Percentiles rank a stretch among this genome's conserved stretches.
phyloP scores from a whole-genome alignment of 2,888 invertebrate genomes.

The Xanthia togata region DNA sequence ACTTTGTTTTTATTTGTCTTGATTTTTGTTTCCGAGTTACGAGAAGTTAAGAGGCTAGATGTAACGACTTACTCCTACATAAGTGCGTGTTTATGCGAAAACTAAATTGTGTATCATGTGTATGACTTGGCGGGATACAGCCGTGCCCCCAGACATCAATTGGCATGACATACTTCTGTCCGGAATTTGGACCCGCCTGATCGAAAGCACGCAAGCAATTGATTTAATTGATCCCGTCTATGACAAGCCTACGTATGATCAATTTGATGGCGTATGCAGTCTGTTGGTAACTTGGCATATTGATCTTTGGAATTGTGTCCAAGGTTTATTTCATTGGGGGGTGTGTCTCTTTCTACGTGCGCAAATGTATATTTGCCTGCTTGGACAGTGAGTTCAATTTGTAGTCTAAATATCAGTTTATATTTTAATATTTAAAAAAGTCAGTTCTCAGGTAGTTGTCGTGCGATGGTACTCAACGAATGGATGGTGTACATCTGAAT shows the following conservation, averaged over 20 bases:
- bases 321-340: conserved; percentile 40
- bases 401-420: background rate
- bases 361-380: conserved; percentile 3
- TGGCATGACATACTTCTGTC: conserved; percentile 63
- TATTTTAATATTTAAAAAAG: no score
- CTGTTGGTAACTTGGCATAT: conserved; percentile 23
- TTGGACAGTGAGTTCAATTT: background rate
- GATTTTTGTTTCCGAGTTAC: background rate
- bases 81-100: conserved; percentile 34
- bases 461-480: background rate
- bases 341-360: conserved; percentile 27
- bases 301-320: conserved; percentile 34
- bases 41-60: background rate
- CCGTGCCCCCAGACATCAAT: conserved; percentile 53
- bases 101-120: conserved; percentile 1
- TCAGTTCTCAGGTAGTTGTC: no score
- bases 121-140: conserved; percentile 37
- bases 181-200: conserved; percentile 64
- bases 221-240: conserved; percentile 61
- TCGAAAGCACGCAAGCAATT: conserved; percentile 61
- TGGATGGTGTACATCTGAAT: no score
- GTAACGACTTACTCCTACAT: conserved; percentile 6
- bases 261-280: conserved; percentile 48
- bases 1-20: background rate
- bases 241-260: conserved; percentile 46